Percentiles rank a stretch among this genome's conserved stretches.
phyloP scores from a whole-genome alignment of 2,113 vertebrate species.

The Phoenicopterus ruber region DNA sequence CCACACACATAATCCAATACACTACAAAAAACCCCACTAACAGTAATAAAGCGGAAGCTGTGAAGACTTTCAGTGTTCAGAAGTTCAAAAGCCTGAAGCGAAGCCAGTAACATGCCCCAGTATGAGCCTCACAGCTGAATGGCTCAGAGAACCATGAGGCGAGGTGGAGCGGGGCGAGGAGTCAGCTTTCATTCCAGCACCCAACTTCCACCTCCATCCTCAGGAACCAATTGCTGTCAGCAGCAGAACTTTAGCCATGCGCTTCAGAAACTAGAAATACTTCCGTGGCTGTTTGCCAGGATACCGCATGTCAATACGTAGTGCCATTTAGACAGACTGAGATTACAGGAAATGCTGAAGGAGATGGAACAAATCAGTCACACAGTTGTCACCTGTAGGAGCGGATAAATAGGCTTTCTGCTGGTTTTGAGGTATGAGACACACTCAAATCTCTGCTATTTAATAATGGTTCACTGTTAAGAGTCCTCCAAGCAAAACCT shows the following conservation, averaged over 20 bases:
- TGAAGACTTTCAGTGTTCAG: background rate
- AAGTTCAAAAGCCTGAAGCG: background rate
- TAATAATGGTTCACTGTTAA: background rate
- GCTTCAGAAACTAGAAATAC: background rate
- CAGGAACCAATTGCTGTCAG: background rate
- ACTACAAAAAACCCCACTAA: background rate
- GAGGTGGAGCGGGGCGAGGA: rapidly evolving
- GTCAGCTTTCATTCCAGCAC: background rate
- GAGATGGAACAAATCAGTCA: background rate
- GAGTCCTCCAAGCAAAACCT: background rate
- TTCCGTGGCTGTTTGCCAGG: background rate
- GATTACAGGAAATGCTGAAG: background rate
- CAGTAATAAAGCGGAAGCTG: background rate
- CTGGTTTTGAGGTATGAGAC: background rate
- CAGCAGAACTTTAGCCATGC: background rate
- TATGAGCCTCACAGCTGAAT: rapidly evolving
- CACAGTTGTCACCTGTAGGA: background rate
- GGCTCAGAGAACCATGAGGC: background rate
- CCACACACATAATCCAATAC: background rate
- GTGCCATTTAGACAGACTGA: background rate
- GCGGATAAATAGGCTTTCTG: background rate
- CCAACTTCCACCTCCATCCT: background rate
- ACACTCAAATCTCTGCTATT: background rate
- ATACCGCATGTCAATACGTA: background rate
- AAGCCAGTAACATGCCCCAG: background rate